Evolutionary conservation across 1,140 invertebrate genomes (phyloP).

Genomic region (Ips nitidus): DNA sequence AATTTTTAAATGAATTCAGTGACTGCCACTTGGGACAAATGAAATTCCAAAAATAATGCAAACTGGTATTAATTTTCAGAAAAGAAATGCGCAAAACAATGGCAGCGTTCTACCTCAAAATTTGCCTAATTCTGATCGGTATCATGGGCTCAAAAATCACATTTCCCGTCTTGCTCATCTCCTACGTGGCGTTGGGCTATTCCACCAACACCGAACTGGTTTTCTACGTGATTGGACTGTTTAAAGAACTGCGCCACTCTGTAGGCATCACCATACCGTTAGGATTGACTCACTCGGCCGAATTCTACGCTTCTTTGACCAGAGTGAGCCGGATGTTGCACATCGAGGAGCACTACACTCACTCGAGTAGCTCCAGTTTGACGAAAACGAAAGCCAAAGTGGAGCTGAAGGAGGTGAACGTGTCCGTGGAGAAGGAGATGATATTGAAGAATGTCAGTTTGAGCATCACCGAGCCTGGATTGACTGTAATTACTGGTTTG

Average conservation of each 20-base stretch:
- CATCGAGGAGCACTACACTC: slow-evolving; percentile 34
- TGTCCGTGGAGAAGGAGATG: slow-evolving; percentile 44
- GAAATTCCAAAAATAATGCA: neutral
- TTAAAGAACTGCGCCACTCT: slow-evolving; percentile 69
- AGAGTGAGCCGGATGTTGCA: slow-evolving; percentile 58
- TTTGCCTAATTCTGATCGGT: slow-evolving; percentile 34
- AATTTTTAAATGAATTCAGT: no score
- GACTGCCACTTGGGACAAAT: neutral
- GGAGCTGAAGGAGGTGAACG: slow-evolving; percentile 66
- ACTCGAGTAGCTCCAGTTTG: slow-evolving; percentile 5
- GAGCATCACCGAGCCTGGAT: slow-evolving; percentile 56
- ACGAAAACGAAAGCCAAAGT: slow-evolving; percentile 62
- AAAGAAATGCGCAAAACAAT: slow-evolving; percentile 42
- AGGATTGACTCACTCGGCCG: slow-evolving; percentile 47
- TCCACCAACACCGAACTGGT: slow-evolving; percentile 74
- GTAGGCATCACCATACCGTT: slow-evolving; percentile 75
- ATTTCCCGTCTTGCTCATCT: slow-evolving; percentile 60
- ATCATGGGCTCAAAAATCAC: slow-evolving; percentile 68
- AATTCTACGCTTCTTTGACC: slow-evolving; percentile 26
- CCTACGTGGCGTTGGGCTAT: slow-evolving; percentile 69
- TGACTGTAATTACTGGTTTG: slow-evolving; percentile 72
- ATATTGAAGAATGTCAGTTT: slow-evolving; percentile 65
- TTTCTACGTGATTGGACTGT: slow-evolving; percentile 74
- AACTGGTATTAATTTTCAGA: slow-evolving; percentile 26
- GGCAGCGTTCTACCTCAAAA: slow-evolving; percentile 40